Evolutionary conservation across 2,888 invertebrate species (phyloP).

Genomic region (Noctua janthe): DNA sequence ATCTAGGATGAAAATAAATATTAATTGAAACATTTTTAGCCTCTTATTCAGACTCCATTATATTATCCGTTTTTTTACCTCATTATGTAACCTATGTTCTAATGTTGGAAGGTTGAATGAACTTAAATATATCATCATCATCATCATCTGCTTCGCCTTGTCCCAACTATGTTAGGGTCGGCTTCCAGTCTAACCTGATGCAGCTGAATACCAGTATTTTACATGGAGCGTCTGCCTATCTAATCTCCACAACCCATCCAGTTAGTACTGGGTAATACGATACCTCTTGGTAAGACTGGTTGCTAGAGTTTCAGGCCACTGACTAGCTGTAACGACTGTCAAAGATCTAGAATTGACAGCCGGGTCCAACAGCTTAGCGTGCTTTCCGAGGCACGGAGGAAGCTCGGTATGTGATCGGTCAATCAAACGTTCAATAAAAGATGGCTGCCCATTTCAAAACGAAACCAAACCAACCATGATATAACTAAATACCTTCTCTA

Average conservation of each 20-base stretch:
- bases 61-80: background rate
- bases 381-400: background rate
- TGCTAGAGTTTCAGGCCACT: background rate
- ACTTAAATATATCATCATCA: background rate
- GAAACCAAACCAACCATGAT: constrained; percentile 1
- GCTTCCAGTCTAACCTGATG: background rate
- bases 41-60: background rate
- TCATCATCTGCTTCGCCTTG: background rate
- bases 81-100: background rate
- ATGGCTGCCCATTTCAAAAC: background rate
- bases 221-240: background rate
- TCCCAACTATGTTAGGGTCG: background rate
- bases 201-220: background rate
- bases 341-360: background rate
- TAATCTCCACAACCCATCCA: background rate
- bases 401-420: background rate
- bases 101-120: background rate
- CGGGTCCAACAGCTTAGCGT: background rate
- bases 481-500: constrained; percentile 4
- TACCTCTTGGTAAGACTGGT: background rate
- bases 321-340: background rate
- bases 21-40: background rate
- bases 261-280: background rate
- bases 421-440: background rate
- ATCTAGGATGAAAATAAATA: background rate